Base-by-base conservation (phyloP, 2,888 invertebrate species). In the Margaritifera margaritifera region DNA sequence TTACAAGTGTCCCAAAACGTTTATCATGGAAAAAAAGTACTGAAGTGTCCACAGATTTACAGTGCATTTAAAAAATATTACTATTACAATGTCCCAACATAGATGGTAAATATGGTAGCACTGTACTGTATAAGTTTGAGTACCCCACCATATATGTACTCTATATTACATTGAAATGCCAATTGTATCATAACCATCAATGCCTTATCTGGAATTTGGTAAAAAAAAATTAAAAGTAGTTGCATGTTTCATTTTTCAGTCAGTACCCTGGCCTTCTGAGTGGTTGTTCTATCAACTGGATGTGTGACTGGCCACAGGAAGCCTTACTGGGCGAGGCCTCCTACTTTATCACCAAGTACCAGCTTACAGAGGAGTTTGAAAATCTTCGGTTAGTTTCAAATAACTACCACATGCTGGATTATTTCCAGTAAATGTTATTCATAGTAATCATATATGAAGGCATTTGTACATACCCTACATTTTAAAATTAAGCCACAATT, bases 301-400 rank as follows among this genome's bases (percentile, higher is more conserved):
- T 89, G 82, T 86, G 87, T 82, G 89, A 89, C 78, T 90, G 89
- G 89, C 85, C 87, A 6, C 84, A 87, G 69, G 87, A 87, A 61
- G 78, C 86, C 6, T 77, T 89, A 62, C 75, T 87, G 50, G 84
- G 85, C 50, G 89, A 89, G 64, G 88, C 89, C 2, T 78, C 83
- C 31, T 88, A 89, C 75, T 90, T 86, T 76, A 83, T 89, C 66
- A 81, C 82, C 61, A 84, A 83, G 64, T 74, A 83, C 70, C 82
- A 84, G 62, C 81, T 87, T 11, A 82, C 84, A 27, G 84, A 86
- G 69, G 87, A 87, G 66, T 86, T 86, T 78, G 85, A 87, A 68
- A 84, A 87, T 64, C 79, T 87, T 55, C 82, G 83, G 87, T 86
- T 74, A 62, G 68, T 64, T 27, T 53, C 20, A 24, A 52, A 56